Evolutionary conservation across 2,113 vertebrate genomes (phyloP), one percentile per base, ranked within the genome.

Genomic region (Prunella himalayana): DNA sequence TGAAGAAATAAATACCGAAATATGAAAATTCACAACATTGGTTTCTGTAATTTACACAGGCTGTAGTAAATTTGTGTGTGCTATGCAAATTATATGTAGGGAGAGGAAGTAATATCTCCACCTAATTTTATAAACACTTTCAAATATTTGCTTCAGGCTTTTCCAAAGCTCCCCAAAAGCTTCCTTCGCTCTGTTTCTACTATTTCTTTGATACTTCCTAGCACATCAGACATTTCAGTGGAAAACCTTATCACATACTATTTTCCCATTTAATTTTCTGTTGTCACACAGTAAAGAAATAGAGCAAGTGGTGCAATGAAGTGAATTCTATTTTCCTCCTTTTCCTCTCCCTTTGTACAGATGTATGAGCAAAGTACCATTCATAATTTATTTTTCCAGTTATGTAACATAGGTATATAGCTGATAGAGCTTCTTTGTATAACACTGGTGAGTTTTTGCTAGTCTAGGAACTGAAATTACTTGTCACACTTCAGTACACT

Each of bases 211-310:
- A 53, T 65, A 59, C 6, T 72, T 95, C 27, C n/a, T 42, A 56
- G 6, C 27, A 47, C 33, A 75, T 66, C 59, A 92, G 19, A 25
- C 18, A 60, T 68, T 96, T 94, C 79, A 86, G 12, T 50, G 54
- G 33, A 66, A 94, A 86, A 66, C 37, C 18, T 90, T 86, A 81
- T 92, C 66, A 33, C 25, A 71, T 35, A n/a, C 4, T 65, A 27
- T 88, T 90, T 97, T 89, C 31, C 35, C 31, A 56, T 88, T 94
- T 89, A 28, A 2, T 82, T 94, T 95, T 68, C 70, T 88, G 15
- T 86, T 88, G n/a, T 81, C 37, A 84, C 15, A 54, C 11, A 79
- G 25, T 50, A 69, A 86, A 78, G 60, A 81, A 76, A 77, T 70
- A 37, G 12, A 91, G 22, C 25, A 59, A 86, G 19, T 30, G 21